Evolutionary conservation across 2,113 vertebrate species (phyloP).

Genomic region (Collichthys lucidus): DNA sequence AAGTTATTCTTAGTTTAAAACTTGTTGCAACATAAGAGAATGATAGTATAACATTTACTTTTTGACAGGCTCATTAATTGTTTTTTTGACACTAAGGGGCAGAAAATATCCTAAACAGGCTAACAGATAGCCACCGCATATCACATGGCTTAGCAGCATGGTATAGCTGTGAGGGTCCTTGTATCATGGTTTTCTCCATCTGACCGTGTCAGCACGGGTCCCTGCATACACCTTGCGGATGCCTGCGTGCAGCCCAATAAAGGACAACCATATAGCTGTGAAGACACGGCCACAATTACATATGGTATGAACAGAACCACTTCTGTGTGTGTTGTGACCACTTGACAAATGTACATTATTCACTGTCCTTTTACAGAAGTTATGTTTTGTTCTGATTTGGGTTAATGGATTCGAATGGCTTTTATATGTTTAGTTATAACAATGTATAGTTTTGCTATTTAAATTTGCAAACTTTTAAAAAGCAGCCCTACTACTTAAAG

Average conservation of each 20-base stretch:
- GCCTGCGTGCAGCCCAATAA: not conserved
- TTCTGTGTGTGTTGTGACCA: no score
- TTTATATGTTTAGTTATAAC: no score
- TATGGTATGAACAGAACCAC: not conserved
- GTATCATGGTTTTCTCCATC: not conserved
- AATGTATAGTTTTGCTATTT: no score
- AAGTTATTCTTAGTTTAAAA: not conserved
- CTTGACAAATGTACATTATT: no score
- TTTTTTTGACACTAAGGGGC: not conserved
- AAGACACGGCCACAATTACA: not conserved
- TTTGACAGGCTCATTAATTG: not conserved
- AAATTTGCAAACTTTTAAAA: no score
- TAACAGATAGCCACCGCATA: not conserved
- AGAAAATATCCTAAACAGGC: not conserved
- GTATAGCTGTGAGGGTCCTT: not conserved
- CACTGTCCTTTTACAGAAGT: not conserved
- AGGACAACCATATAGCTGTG: not conserved
- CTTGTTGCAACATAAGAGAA: not conserved
- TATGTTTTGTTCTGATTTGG: not conserved
- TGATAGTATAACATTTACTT: not conserved
- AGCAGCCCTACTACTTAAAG: no score
- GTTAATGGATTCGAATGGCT: no score
- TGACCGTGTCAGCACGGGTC: not conserved
- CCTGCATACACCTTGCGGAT: no score
- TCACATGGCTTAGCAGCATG: not conserved